Evolutionary conservation across 2,888 invertebrate genomes (phyloP), one percentile per base, ranked within the genome.

Genomic region (Pachydiplax longipennis): DNA sequence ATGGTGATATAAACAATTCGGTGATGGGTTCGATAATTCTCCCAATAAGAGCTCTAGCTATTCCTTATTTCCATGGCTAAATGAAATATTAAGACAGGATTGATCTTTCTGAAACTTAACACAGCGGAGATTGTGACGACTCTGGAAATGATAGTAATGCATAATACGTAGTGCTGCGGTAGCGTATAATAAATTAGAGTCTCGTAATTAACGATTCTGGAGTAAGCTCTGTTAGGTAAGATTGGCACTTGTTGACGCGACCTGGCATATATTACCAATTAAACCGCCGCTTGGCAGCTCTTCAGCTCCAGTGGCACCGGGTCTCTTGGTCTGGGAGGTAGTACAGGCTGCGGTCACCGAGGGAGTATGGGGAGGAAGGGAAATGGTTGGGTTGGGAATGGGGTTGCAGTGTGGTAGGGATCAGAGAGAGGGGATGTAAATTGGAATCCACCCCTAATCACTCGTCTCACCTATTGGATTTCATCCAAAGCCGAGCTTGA

Each of bases 381-480:
- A 3, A 53, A 53, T 25, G n/a, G 5, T 35, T 31, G n/a, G 40
- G 81, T 1, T 15, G 44, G 40, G 15, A 2, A 18, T 13, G 81
- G 35, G 35, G 81, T 35, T 35, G 44, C 15, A 6, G 37, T 22
- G 37, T 37, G 81, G 40, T 12, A 12, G 82, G 53, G 82, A 48
- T 40, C n/a, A 48, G 3, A 15, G 82, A 25, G 82, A 3, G 13
- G 83, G 13, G 87, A 87, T 61, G 61, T 37, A 87, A n/a, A 15
- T 58, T 12, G 87, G 35, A 65, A 65, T 87, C 61, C 61, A 87
- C 65, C n/a, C 37, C 87, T 35, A 87, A 53, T 6, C n/a, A 61
- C 37, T n/a, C 87, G 65, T 40, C 87, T 61, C n/a, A 61, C 61
- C 58, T 61, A 87, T 87, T 87, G 87, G 87, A 87, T 87, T 87